phyloP scores from a whole-genome alignment of 30 jellyfish, hydroid and myxozoan genomes.

The Turritopsis dohrnii region DNA sequence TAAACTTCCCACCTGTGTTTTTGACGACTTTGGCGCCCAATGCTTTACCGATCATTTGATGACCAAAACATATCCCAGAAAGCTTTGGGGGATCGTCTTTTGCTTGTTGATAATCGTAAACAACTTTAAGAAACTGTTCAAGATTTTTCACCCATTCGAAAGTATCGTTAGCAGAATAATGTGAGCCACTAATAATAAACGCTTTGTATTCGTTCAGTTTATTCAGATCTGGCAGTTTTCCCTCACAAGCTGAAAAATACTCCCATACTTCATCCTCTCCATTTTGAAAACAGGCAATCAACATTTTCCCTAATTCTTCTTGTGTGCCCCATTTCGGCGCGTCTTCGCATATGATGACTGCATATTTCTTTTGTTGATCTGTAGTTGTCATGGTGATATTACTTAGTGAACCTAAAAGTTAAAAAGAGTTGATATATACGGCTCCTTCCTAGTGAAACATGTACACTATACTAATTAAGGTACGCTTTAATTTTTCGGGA shows the following conservation, averaged over 20 bases:
- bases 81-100: conserved; percentile 30
- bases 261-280: conserved; percentile 13
- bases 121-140: conserved; percentile 45
- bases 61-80: conserved; percentile 87
- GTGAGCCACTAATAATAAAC: conserved; percentile 79
- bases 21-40: conserved; percentile 73
- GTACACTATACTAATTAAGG: too few relatives aligned
- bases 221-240: conserved; percentile 5
- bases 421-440: too few relatives aligned
- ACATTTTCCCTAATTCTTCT: not conserved
- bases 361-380: not conserved
- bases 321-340: conserved; percentile 27
- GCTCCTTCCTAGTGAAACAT: too few relatives aligned
- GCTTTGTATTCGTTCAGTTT: conserved; percentile 46
- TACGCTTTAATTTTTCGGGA: too few relatives aligned
- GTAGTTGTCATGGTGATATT: not conserved
- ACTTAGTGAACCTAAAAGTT: not conserved
- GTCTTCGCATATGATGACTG: conserved; percentile 29
- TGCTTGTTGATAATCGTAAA: not conserved
- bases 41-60: conserved; percentile 81
- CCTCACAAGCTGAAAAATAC: conserved; percentile 15
- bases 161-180: conserved; percentile 69
- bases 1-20: conserved; percentile 44
- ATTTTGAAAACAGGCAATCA: not conserved
- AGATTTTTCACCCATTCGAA: conserved; percentile 54